A percentile compares a stretch with the other conserved stretches of the same genome.
Evolutionary conservation across 2,888 invertebrate species (phyloP).

Genomic region (Idaea straminata): DNA sequence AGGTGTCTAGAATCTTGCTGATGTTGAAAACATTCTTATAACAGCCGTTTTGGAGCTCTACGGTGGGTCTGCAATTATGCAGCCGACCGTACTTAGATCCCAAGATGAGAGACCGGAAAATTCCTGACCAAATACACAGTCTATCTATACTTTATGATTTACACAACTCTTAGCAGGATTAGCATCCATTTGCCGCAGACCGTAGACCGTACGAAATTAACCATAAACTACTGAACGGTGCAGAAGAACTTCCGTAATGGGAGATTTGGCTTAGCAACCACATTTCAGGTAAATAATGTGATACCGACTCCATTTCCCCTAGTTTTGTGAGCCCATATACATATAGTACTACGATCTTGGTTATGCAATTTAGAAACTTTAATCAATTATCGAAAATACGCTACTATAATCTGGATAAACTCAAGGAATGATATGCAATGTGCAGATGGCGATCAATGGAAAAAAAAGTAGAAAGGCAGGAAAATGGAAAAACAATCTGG

Average conservation of each 20-base stretch:
- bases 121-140: background rate
- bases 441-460: no score
- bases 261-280: conserved; percentile 1
- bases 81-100: no score
- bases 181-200: conserved; percentile 1
- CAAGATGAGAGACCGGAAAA: background rate
- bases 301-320: background rate
- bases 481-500: no score
- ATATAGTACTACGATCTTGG: background rate
- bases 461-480: no score
- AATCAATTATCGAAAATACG: background rate
- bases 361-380: background rate
- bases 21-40: no score
- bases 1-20: no score
- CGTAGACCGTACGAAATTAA: background rate
- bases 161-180: background rate
- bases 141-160: background rate
- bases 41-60: no score
- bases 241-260: background rate
- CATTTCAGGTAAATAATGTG: conserved; percentile 1
- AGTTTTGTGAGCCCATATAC: background rate
- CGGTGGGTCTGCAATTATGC: no score
- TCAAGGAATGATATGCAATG: no score
- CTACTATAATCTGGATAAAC: background rate
- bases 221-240: background rate